Conservation (phyloP, 1,140 invertebrate species). For the Triops cancriformis region DNA sequence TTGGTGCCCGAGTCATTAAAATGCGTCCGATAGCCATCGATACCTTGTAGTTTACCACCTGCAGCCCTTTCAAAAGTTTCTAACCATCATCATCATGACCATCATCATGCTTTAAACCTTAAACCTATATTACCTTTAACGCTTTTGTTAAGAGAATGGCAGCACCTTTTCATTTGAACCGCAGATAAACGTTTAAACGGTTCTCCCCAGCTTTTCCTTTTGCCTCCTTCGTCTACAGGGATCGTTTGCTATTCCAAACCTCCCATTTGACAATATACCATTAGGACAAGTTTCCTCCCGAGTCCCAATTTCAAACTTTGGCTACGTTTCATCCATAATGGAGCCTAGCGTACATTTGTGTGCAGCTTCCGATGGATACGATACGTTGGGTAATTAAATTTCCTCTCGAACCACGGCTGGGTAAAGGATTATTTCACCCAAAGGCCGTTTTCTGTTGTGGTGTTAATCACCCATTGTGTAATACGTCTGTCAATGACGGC, state of each 20-base stretch:
- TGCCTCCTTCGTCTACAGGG: no score
- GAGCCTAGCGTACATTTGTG: no score
- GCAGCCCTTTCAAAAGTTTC: neutral
- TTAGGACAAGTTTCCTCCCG: no score
- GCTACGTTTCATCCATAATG: no score
- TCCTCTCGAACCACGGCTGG: no score
- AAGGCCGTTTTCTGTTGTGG: neutral
- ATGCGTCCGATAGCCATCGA: neutral
- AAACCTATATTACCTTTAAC: conserved; percentile 14
- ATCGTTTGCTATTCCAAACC: no score
- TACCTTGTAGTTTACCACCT: conserved; percentile 13
- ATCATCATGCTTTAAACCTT: neutral
- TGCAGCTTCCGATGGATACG: no score
- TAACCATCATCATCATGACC: conserved; percentile 8
- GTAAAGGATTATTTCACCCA: no score
- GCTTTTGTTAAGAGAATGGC: neutral
- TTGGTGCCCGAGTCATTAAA: neutral
- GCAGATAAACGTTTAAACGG: neutral
- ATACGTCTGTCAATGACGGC: neutral
- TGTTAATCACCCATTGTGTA: neutral
- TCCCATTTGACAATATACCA: no score
- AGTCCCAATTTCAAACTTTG: no score
- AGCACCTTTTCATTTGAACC: neutral
- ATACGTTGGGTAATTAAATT: no score
- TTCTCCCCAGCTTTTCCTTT: no score